These are phyloP conservation scores for Mastacembelus armatus DNA, from an alignment of 2,797 vertebrate species.

Conservation along the genomic window DNA sequence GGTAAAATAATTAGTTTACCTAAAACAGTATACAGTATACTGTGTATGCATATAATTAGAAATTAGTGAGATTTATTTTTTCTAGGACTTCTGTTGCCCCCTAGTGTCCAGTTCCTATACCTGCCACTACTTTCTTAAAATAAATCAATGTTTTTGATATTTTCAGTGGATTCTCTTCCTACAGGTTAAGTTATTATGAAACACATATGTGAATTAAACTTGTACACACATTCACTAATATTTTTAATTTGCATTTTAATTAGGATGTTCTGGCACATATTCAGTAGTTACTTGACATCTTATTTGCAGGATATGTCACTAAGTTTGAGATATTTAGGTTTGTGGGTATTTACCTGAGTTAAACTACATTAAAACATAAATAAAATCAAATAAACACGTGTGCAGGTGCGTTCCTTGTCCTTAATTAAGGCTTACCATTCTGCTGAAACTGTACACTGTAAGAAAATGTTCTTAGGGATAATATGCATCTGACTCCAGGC, in stretches of 20 bases:
- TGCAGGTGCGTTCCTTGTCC: not conserved
- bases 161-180: not conserved
- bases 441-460: not conserved
- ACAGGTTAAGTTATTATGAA: not conserved
- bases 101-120: constrained; percentile 21
- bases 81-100: constrained; percentile 12
- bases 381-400: too few relatives aligned
- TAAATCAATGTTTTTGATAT: not conserved
- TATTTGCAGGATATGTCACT: not conserved
- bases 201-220: not conserved
- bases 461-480: constrained; percentile 54
- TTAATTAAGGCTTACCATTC: not conserved
- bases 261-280: not conserved
- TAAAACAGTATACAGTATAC: not conserved
- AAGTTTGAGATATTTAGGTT: too few relatives aligned
- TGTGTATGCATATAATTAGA: not conserved
- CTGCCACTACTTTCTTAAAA: not conserved
- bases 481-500: constrained; percentile 54
- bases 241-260: not conserved
- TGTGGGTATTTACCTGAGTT: not conserved
- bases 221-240: not conserved
- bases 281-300: not conserved
- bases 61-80: not conserved
- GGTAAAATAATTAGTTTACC: not conserved
- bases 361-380: too few relatives aligned